Evolutionary conservation across 2,797 vertebrate genomes (phyloP).

Genomic region (Knipowitschia caucasica): DNA sequence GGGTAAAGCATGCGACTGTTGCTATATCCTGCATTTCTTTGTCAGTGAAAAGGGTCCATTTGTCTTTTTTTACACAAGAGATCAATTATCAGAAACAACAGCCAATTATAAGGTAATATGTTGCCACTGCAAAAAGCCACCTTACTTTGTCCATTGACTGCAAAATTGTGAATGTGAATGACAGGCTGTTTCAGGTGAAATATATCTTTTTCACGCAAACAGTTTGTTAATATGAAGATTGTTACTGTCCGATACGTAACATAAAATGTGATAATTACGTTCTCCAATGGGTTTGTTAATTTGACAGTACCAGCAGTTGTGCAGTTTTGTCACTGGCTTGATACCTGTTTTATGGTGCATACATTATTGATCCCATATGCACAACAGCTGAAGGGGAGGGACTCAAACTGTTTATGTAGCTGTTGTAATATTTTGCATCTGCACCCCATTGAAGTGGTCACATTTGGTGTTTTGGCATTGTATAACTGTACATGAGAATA

Average conservation of each 20-base stretch:
- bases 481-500: constrained; percentile 97
- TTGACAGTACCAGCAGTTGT: constrained; percentile 69
- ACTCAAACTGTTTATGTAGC: constrained; percentile 68
- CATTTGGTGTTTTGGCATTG: constrained; percentile 84
- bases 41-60: constrained; percentile 7
- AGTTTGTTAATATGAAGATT: constrained; percentile 66
- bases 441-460: constrained; percentile 72
- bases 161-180: constrained; percentile 46
- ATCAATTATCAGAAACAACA: constrained; percentile 11
- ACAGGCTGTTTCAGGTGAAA: constrained; percentile 41
- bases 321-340: constrained; percentile 72
- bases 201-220: constrained; percentile 66
- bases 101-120: constrained; percentile 26
- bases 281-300: constrained; percentile 59
- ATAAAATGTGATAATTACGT: constrained; percentile 75
- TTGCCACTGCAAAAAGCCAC: constrained; percentile 40
- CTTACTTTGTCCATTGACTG: constrained; percentile 56
- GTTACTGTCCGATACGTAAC: constrained; percentile 75
- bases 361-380: constrained; percentile 66
- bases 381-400: constrained; percentile 57
- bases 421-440: constrained; percentile 72
- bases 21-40: constrained; percentile 24
- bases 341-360: constrained; percentile 67
- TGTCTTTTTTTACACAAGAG: neutral
- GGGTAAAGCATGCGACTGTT: constrained; percentile 13